Base-by-base conservation (phyloP, 2,888 invertebrate species). In the Reticulitermes lucifugus region DNA sequence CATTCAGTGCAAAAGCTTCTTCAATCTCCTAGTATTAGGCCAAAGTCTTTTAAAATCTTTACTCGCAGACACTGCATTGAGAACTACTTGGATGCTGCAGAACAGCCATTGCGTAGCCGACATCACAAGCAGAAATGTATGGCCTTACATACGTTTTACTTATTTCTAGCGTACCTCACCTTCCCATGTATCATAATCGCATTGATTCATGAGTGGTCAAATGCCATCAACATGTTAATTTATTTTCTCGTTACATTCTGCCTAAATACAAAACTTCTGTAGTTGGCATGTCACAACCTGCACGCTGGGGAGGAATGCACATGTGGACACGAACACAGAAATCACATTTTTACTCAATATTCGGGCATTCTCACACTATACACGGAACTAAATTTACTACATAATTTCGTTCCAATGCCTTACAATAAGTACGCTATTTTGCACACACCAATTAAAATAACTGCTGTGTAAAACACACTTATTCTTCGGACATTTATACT, bases 251-350 rank as follows among this genome's bases (percentile, higher is more conserved):
- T 41, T 22, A 22, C 7, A 43, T 73, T n/a, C 60, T 70, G 25
- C 46, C 25, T 41, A 60, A 65, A 22, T 29, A 60, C 60, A 41
- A 35, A 21, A 46, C 22, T 14, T 65, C 65, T 70, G 3, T 10
- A 21, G 25, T n/a, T 35, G 43, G 46, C 70, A 82, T 65, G 70
- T 46, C 65, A 60, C 41, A 82, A 29, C 82, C 43, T 29, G 59
- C 65, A 60, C 41, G 65, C 65, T 41, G 35, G 14, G 21, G 12
- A 29, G 5, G 21, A 14, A 81, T 29, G 41, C 59, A 81, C 81
- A 81, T 81, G 60, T 81, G 81, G 60, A 81, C 59, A 55, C 51
- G 25, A 59, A 22, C 22, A 60, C 59, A 12, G 22, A 60, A 29
- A 77, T 0, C 7, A 10, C 9, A 65, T 65, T 55, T 65, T 25